Percentiles rank a stretch among this genome's conserved stretches.
Evolutionary conservation across 1,140 invertebrate genomes (phyloP).

Genomic region (Cyclina sinensis): DNA sequence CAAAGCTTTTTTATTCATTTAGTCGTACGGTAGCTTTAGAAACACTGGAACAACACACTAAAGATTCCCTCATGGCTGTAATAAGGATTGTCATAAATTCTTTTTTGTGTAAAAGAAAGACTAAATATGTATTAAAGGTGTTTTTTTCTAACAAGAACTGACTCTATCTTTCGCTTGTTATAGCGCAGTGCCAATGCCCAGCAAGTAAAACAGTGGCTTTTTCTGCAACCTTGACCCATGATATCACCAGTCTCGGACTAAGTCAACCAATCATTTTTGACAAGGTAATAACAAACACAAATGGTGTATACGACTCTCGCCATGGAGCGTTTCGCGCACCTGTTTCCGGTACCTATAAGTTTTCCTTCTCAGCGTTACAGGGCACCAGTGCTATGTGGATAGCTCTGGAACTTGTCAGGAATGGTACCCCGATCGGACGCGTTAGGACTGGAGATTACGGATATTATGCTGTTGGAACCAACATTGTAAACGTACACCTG

Average conservation of each 20-base stretch:
- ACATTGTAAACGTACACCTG: constrained; percentile 47
- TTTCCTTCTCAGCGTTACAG: constrained; percentile 52
- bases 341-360: constrained; percentile 61
- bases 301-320: constrained; percentile 29
- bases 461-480: constrained; percentile 52
- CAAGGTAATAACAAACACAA: constrained; percentile 53
- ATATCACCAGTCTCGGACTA: constrained; percentile 38
- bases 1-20: no score
- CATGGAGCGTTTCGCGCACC: constrained; percentile 55
- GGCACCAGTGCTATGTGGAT: constrained; percentile 48
- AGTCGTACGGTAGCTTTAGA: no score
- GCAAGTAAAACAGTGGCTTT: constrained; percentile 43
- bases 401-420: constrained; percentile 31
- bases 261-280: constrained; percentile 46
- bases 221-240: constrained; percentile 45
- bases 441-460: constrained; percentile 40
- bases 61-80: no score
- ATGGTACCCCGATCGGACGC: constrained; percentile 45
- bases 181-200: constrained; percentile 57
- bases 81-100: no score
- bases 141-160: no score
- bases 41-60: no score
- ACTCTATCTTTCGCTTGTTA: not conserved
- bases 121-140: no score
- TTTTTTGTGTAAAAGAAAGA: no score